Evolutionary conservation across 2,113 vertebrate genomes (phyloP), one percentile per base, ranked within the genome.

Genomic region (Nansenia antarctica): DNA sequence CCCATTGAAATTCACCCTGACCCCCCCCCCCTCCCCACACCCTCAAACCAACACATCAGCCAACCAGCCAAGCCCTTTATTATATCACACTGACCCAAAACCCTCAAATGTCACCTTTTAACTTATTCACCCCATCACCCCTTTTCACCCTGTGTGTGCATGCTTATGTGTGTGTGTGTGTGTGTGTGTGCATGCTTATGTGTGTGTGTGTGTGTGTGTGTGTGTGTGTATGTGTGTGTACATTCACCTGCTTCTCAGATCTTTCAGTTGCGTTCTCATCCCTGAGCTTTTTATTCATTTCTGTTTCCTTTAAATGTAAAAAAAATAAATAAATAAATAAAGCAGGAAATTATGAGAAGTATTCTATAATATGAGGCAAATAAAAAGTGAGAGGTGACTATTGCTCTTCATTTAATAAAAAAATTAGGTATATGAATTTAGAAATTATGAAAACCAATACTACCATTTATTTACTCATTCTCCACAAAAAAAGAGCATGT

Each of bases 251-350:
- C 65, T 96, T 98, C 81, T 95, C 95, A 86, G 89, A 86, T 89
- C 90, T 91, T 30, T 94, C 76, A 15, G 53, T 57, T 11, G 4
- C 26, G 52, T 91, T 93, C 75, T 95, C 94, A 81, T 95, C 92
- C 73, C 69, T 65, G 14, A 97, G 74, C 69, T 89, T 95, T 84
- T 90, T 91, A 86, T 90, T 95, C 79, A 96, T 76, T 81, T 94
- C 92, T 6, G 73, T 85, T 85, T 96, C 94, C 97, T 98, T n/a
- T n/a, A n/a, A n/a, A n/a, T n/a, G n/a, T n/a, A n/a, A n/a, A 42
- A 63, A 72, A 5, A 37, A 63, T 18, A 29, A 26, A 34, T 18
- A 55, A 29, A 67, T 18, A 8, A n/a, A 67, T 18, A 49, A n/a
- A n/a, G n/a, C n/a, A n/a, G n/a, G n/a, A n/a, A n/a, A n/a, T n/a